phyloP scores from a whole-genome alignment of 2,113 vertebrate species.

The Paramormyrops kingsleyae region DNA sequence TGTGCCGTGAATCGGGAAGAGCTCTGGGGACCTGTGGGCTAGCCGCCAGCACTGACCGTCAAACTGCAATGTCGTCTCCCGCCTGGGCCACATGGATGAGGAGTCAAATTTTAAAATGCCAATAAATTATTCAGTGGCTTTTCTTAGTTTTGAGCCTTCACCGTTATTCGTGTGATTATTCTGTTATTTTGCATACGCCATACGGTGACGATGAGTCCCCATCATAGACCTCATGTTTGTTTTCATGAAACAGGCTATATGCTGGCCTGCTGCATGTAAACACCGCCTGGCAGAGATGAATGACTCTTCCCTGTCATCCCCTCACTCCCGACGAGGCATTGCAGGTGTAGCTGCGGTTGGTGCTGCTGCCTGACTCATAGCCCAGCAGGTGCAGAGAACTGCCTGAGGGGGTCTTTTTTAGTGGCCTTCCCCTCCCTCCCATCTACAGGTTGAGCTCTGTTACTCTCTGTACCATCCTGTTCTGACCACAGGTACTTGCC shows the following conservation, averaged over 20 bases:
- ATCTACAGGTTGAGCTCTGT: neutral
- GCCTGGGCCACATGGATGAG: neutral
- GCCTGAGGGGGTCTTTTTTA: neutral
- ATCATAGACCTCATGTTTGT: neutral
- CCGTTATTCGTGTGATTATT: neutral
- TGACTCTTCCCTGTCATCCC: neutral
- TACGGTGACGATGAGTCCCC: neutral
- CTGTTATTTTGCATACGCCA: neutral
- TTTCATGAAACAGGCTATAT: neutral
- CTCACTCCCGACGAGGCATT: neutral
- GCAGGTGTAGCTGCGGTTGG: neutral
- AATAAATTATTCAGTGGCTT: neutral
- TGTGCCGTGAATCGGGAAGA: neutral
- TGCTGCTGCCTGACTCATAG: neutral
- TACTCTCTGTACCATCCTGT: neutral
- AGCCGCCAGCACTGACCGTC: neutral
- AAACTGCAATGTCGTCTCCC: neutral
- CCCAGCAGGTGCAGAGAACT: neutral
- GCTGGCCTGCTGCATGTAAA: neutral
- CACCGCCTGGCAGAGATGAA: neutral
- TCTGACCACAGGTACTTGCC: neutral
- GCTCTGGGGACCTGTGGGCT: neutral
- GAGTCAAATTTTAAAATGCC: neutral
- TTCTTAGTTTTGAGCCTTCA: neutral
- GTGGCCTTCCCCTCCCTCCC: neutral